Evolutionary conservation across 2,113 vertebrate genomes (phyloP).

Genomic region (Mesitornis unicolor): DNA sequence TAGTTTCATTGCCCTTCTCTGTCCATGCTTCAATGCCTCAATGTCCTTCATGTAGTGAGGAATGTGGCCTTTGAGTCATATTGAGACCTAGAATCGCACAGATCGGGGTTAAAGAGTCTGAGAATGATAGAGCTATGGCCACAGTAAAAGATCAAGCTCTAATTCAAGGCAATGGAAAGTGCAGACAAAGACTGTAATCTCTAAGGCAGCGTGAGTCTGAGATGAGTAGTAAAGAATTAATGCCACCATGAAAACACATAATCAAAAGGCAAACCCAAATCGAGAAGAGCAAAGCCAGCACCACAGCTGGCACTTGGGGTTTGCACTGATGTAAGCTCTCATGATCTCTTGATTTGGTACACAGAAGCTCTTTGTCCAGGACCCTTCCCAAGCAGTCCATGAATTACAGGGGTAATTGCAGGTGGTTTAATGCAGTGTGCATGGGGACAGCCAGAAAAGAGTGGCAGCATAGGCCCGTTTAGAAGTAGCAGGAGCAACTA

Average conservation of each 20-base stretch:
- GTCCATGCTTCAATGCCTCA: too few species aligned
- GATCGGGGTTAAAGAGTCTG: neutral
- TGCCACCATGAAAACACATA: neutral
- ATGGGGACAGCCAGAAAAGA: neutral
- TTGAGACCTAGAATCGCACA: neutral
- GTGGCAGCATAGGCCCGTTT: neutral
- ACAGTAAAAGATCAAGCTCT: neutral
- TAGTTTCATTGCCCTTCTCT: too few species aligned
- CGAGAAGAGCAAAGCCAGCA: neutral
- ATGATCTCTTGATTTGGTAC: neutral
- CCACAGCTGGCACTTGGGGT: neutral
- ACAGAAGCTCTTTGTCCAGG: neutral
- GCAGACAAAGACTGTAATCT: neutral
- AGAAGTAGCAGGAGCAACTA: neutral
- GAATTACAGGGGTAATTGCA: neutral
- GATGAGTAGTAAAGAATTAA: neutral
- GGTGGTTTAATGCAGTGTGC: neutral
- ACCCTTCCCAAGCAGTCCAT: neutral
- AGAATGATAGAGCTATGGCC: neutral
- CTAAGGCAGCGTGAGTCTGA: neutral
- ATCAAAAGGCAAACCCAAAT: neutral
- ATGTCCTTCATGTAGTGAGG: too few species aligned
- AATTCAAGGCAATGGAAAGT: neutral
- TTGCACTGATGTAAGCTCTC: neutral
- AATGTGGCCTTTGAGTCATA: neutral